Percentiles rank a stretch among this genome's conserved stretches.
Evolutionary conservation across 2,797 vertebrate species (phyloP).

Genomic region (Hafferia zeledoni): DNA sequence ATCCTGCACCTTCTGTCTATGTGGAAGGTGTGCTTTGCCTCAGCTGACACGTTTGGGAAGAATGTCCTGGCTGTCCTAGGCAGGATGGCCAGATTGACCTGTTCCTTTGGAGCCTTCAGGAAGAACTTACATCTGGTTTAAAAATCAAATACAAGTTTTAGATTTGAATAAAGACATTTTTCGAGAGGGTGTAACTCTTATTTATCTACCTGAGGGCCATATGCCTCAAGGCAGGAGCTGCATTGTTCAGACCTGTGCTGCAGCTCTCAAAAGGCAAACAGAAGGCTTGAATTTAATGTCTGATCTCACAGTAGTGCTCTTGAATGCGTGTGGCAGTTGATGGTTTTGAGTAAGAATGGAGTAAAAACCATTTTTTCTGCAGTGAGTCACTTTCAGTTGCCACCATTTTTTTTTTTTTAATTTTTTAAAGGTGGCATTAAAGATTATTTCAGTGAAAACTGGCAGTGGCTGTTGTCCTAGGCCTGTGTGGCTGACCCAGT

Average conservation of each 20-base stretch:
- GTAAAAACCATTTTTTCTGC: background rate
- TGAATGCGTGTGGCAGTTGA: background rate
- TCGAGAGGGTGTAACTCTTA: background rate
- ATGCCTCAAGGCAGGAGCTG: background rate
- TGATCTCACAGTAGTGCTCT: background rate
- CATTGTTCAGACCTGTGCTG: background rate
- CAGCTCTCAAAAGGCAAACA: background rate
- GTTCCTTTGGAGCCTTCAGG: background rate
- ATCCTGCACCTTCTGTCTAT: fast-evolving
- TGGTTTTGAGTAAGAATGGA: conserved; percentile 28
- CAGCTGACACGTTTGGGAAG: background rate
- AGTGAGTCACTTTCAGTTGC: background rate
- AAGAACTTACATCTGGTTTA: background rate
- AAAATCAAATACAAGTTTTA: background rate
- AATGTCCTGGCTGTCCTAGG: background rate
- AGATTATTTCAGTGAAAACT: background rate
- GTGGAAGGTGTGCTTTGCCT: background rate
- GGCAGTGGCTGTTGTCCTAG: background rate
- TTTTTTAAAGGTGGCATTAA: background rate
- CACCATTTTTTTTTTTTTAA: background rate
- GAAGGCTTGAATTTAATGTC: background rate
- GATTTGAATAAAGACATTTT: conserved; percentile 2
- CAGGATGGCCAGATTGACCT: background rate
- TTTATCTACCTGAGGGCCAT: background rate
- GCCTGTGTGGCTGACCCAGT: background rate